Conservation (phyloP, 1,140 invertebrate genomes). For the Drosophila erecta region DNA sequence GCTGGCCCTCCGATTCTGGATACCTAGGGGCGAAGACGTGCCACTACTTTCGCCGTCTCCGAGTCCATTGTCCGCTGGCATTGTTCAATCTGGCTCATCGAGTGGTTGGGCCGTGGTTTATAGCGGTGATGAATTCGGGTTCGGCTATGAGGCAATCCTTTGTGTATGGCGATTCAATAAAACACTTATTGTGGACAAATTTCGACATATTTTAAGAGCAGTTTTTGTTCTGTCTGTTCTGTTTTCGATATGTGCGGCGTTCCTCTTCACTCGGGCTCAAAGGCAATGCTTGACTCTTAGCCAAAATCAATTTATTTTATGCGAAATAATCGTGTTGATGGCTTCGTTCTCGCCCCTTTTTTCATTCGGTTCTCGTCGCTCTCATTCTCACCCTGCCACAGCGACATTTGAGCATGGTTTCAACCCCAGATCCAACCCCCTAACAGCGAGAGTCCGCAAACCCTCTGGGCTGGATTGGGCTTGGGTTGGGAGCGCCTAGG, state of each 20-base stretch:
- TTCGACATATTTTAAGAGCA: conserved; percentile 77
- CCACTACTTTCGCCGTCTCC: conserved; percentile 61
- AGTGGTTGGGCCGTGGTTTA: conserved; percentile 73
- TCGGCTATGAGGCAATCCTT: conserved; percentile 62
- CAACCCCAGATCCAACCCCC: conserved; percentile 67
- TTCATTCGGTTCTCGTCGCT: conserved; percentile 31
- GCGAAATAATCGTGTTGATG: conserved; percentile 84
- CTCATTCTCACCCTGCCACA: conserved; percentile 38
- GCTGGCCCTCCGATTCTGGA: conserved; percentile 27
- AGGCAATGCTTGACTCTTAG: conserved; percentile 82
- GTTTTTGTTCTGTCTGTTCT: conserved; percentile 65
- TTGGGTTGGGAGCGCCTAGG: conserved; percentile 57
- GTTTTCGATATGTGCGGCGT: conserved; percentile 25
- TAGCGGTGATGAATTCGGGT: conserved; percentile 44
- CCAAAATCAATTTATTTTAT: conserved; percentile 84
- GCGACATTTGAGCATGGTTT: conserved; percentile 48
- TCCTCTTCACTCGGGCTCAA: conserved; percentile 39
- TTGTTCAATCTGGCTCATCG: conserved; percentile 59
- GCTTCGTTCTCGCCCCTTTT: conserved; percentile 81
- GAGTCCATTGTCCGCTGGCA: conserved; percentile 49
- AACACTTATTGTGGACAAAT: conserved; percentile 83
- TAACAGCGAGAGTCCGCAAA: conserved; percentile 17
- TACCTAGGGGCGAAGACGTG: conserved; percentile 64
- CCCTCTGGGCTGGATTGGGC: conserved; percentile 59
- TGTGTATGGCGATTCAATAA: conserved; percentile 78